phyloP scores from a whole-genome alignment of 92 coral and sea anemone species.

The Scolanthus callimorphus region DNA sequence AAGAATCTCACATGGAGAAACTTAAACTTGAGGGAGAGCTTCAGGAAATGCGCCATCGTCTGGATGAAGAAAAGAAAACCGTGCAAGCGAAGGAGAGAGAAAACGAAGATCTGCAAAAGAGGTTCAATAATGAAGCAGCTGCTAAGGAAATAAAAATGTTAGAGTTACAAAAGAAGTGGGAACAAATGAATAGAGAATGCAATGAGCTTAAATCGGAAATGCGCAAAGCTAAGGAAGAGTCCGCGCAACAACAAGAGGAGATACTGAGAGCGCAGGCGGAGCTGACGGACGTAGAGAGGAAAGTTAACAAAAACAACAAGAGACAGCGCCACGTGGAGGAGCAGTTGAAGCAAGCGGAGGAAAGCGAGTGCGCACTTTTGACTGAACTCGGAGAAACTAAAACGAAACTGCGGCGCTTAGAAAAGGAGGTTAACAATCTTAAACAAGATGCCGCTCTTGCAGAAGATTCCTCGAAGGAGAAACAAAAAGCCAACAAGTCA shows the following conservation, averaged over 20 bases:
- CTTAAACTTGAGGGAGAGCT: slow-evolving; percentile 23
- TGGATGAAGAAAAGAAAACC: slow-evolving; percentile 4
- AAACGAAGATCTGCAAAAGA: slow-evolving; percentile 37
- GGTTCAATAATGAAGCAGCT: slow-evolving; percentile 46
- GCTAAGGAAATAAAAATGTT: slow-evolving; percentile 57
- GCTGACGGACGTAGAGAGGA: slow-evolving; percentile 31
- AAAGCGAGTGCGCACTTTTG: slow-evolving; percentile 30
- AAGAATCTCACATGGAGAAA: too few species aligned
- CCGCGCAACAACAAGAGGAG: slow-evolving; percentile 12
- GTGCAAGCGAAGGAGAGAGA: not conserved
- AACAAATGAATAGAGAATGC: slow-evolving; percentile 2
- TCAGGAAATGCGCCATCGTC: slow-evolving; percentile 11
- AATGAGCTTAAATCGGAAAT: slow-evolving; percentile 12
- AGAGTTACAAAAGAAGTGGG: slow-evolving; percentile 57
- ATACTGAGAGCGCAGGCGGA: slow-evolving; percentile 22
- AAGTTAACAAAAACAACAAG: slow-evolving; percentile 25
- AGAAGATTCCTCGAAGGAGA: slow-evolving; percentile 33
- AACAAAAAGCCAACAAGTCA: slow-evolving; percentile 35
- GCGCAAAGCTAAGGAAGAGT: not conserved
- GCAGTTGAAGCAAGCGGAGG: slow-evolving; percentile 45
- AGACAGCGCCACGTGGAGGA: slow-evolving; percentile 27
- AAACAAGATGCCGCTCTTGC: slow-evolving; percentile 34
- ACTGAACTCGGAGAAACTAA: slow-evolving; percentile 45
- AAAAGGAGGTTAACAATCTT: slow-evolving; percentile 36
- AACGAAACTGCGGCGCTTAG: slow-evolving; percentile 13